These are phyloP conservation scores for Lycia hirtaria DNA, from an alignment of 2,888 invertebrate genomes.

Conservation along the genomic window DNA sequence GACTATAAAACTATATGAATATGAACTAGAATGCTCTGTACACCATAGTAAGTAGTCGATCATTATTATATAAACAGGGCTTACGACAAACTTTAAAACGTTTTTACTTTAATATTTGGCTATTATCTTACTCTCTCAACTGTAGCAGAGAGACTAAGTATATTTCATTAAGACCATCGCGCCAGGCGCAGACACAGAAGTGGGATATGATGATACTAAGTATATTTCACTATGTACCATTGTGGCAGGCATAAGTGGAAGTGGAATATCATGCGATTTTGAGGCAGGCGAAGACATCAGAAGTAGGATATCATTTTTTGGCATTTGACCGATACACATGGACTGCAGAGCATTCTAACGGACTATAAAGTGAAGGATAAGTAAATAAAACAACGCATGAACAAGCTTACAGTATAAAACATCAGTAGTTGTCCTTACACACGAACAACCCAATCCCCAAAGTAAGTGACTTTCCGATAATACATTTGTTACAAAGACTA, in stretches of 20 bases:
- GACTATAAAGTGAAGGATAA: background rate
- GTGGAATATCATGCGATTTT: background rate
- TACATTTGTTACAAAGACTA: constrained; percentile 3
- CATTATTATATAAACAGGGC: no score
- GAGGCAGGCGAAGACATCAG: background rate
- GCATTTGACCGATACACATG: background rate
- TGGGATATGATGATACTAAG: background rate
- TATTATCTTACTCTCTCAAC: no score
- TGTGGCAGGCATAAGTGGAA: background rate
- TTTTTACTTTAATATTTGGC: no score
- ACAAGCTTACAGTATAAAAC: constrained; percentile 14
- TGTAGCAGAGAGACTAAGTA: no score
- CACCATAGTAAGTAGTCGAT: background rate
- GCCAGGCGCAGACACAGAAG: background rate
- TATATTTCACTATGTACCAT: no score
- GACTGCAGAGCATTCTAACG: background rate
- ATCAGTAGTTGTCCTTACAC: constrained; percentile 20
- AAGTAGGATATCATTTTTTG: background rate
- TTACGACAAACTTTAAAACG: no score
- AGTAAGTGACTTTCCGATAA: background rate
- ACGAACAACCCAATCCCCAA: background rate
- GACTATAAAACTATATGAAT: background rate
- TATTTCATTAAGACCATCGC: no score
- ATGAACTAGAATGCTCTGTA: background rate
- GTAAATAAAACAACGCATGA: background rate